Evolutionary conservation across 2,888 invertebrate species (phyloP).

Genomic region (Apamea anceps): DNA sequence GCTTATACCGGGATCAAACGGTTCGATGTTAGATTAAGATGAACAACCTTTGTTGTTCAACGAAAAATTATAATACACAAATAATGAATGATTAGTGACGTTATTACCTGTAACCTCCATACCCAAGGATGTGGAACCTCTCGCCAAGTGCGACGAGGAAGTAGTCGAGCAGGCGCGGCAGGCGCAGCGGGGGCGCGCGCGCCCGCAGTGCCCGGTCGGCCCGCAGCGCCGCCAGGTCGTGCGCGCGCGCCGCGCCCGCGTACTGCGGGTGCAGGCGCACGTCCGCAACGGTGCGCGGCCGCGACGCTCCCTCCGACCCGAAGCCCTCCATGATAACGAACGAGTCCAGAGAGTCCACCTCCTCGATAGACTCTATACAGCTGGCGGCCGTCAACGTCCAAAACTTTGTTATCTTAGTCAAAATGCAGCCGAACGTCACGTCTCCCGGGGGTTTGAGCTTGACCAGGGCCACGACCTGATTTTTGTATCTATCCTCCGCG

Average conservation of each 20-base stretch:
- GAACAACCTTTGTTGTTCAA: background rate
- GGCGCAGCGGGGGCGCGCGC: constrained; percentile 44
- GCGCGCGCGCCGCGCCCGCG: constrained; percentile 69
- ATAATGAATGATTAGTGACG: background rate
- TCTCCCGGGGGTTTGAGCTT: constrained; percentile 75
- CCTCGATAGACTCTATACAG: constrained; percentile 83
- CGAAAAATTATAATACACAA: background rate
- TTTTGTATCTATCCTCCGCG: constrained; percentile 61
- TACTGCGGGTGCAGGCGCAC: constrained; percentile 80
- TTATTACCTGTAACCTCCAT: constrained; percentile 78
- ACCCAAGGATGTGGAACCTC: constrained; percentile 77
- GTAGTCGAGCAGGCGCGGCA: constrained; percentile 75
- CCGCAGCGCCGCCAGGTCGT: constrained; percentile 79
- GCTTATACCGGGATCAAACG: background rate
- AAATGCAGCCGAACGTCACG: constrained; percentile 80
- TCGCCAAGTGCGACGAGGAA: constrained; percentile 79
- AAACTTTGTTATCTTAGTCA: constrained; percentile 76
- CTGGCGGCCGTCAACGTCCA: constrained; percentile 85
- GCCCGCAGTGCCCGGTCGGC: constrained; percentile 69
- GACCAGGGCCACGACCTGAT: constrained; percentile 77
- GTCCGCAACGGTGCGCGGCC: constrained; percentile 72
- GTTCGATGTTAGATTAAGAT: background rate
- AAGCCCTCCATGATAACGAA: constrained; percentile 80
- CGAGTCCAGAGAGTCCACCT: constrained; percentile 80
- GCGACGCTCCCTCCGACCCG: constrained; percentile 67